Evolutionary conservation across 2,113 vertebrate genomes (phyloP), one percentile per base, ranked within the genome.

Genomic region (Rhinoptilus africanus): DNA sequence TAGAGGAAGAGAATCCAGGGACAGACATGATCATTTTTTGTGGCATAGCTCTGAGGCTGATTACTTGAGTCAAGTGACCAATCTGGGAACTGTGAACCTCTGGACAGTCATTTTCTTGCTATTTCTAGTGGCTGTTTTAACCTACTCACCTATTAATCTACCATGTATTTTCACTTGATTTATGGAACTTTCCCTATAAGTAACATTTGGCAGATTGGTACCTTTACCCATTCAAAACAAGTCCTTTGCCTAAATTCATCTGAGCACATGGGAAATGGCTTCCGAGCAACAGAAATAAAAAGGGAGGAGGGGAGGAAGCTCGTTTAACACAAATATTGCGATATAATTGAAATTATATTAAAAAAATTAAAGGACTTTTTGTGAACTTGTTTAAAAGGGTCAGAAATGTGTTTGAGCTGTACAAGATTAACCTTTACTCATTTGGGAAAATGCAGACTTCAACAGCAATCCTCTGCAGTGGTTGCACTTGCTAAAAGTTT

Each of bases 401-500:
- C 97, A 97, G 97, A 96, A 92, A 98, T 97, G 97, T 98, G 97
- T 98, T 98, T 96, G 96, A 98, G 97, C 85, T 92, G 85, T 96
- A 95, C 68, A 82, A 98, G 97, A 98, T 98, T 98, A 98, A 98
- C 98, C 98, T 98, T 98, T 98, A 98, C 89, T 97, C 97, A 0
- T 97, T 97, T 97, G 97, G 98, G 96, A 98, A 98, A 98, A 98
- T 97, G 98, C 97, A 98, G 97, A 95, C 97, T 98, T 98, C 98
- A 97, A 77, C 96, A 97, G 97, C 97, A 98, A 97, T 98, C 97
- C 95, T 94, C 96, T 96, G 95, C 98, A 98, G 97, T 97, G 98
- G 96, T 98, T 98, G 98, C 95, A 98, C 98, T 98, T 98, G 98
- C 98, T 98, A 98, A 98, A 98, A 98, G 98, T 98, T 98, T 98